Conservation (phyloP, 2,888 invertebrate genomes). For the Drosophila flavopinicola region DNA sequence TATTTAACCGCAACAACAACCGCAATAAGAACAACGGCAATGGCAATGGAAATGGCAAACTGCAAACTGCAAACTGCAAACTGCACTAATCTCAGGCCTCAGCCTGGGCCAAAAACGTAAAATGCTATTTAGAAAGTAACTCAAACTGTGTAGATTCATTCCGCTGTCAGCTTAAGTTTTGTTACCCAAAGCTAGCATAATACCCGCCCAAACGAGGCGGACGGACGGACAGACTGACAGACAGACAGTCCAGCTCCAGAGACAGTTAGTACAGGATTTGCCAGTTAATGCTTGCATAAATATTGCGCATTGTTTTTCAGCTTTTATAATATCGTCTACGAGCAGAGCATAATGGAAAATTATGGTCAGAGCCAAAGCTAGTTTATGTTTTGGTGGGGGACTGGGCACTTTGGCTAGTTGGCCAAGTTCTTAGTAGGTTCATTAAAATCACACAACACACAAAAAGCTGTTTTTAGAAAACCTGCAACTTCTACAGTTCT, state of each 20-base stretch:
- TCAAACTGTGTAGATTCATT: slow-evolving; percentile 52
- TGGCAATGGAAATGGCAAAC: slow-evolving; percentile 13
- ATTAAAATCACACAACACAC: slow-evolving; percentile 73
- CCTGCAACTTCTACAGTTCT: slow-evolving; percentile 50
- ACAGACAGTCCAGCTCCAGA: background rate
- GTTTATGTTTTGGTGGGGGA: slow-evolving; percentile 41
- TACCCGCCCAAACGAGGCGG: slow-evolving; percentile 21
- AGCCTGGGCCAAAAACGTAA: slow-evolving; percentile 40
- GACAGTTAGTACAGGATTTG: slow-evolving; percentile 41
- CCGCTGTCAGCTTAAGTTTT: slow-evolving; percentile 70
- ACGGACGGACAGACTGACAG: slow-evolving; percentile 6
- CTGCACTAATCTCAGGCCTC: slow-evolving; percentile 62
- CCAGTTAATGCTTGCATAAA: slow-evolving; percentile 72
- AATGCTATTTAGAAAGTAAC: slow-evolving; percentile 75
- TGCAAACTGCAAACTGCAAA: slow-evolving; percentile 45
- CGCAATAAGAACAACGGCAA: slow-evolving; percentile 75
- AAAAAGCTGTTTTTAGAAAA: slow-evolving; percentile 48
- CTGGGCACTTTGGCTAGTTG: slow-evolving; percentile 18
- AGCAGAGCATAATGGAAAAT: slow-evolving; percentile 40
- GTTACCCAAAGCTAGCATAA: slow-evolving; percentile 51
- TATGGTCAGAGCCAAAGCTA: slow-evolving; percentile 45
- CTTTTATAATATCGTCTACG: slow-evolving; percentile 33
- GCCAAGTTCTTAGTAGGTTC: slow-evolving; percentile 70
- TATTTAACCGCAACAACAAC: slow-evolving; percentile 77
- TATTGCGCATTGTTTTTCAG: slow-evolving; percentile 69